Conservation (phyloP, 2,888 invertebrate species). For the Bursaphelenchus okinawaensis region DNA sequence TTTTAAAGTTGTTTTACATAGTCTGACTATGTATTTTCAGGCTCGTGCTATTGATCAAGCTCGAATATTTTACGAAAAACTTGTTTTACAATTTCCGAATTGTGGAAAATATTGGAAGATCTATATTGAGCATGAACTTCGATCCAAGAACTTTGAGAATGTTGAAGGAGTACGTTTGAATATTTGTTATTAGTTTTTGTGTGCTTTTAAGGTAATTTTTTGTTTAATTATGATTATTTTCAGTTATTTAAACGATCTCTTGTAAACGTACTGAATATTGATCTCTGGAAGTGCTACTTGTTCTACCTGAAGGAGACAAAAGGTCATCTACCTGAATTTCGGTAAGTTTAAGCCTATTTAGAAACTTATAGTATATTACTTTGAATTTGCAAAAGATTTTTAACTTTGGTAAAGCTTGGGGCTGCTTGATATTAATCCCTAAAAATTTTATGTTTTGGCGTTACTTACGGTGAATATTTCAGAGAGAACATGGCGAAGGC, state of each 20-base stretch:
- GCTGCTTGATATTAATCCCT: too few relatives aligned
- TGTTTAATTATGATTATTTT: conserved; percentile 38
- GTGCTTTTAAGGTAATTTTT: neutral
- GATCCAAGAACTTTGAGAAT: conserved; percentile 89
- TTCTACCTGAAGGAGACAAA: conserved; percentile 97
- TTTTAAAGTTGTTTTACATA: neutral
- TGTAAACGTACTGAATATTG: conserved; percentile 96
- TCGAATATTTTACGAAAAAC: conserved; percentile 81
- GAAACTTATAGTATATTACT: neutral
- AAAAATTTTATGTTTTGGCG: too few relatives aligned
- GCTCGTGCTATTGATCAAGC: conserved; percentile 71
- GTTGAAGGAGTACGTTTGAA: conserved; percentile 86
- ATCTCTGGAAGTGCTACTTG: conserved; percentile 94
- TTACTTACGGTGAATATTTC: conserved; percentile 31
- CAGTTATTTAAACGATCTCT: conserved; percentile 94
- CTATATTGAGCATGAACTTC: conserved; percentile 98
- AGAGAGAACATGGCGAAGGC: conserved; percentile 99
- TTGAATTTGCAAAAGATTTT: too few relatives aligned
- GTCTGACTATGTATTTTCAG: conserved; percentile 33
- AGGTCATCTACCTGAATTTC: conserved; percentile 81
- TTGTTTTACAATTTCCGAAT: conserved; percentile 88
- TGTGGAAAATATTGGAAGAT: conserved; percentile 97
- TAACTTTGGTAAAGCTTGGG: too few relatives aligned
- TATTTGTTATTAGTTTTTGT: conserved; percentile 2
- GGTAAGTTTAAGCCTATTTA: conserved; percentile 62